phyloP scores from a whole-genome alignment of 2,797 vertebrate genomes.

The Botia kubotai region DNA sequence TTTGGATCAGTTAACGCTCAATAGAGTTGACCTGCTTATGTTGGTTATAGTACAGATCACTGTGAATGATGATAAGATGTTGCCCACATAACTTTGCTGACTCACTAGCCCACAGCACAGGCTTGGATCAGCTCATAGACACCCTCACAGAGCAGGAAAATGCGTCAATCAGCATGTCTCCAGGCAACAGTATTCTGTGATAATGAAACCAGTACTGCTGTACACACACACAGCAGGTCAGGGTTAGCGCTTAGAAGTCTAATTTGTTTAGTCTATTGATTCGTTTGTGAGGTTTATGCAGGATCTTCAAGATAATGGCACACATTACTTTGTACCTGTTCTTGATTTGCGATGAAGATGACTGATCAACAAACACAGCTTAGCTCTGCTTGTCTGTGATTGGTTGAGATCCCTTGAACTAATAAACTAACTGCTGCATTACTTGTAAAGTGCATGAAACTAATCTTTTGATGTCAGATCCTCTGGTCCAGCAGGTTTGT shows the following conservation, averaged over 20 bases:
- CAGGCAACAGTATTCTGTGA: constrained; percentile 66
- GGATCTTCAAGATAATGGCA: constrained; percentile 27
- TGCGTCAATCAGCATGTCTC: constrained; percentile 68
- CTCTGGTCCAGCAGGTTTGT: neutral
- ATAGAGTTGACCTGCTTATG: neutral
- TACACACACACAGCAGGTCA: constrained; percentile 46
- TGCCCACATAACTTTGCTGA: constrained; percentile 68
- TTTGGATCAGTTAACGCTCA: constrained; percentile 6
- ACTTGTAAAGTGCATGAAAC: neutral
- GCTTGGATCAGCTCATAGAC: constrained; percentile 29
- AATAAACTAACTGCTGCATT: neutral
- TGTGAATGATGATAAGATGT: constrained; percentile 31
- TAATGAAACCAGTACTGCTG: constrained; percentile 64
- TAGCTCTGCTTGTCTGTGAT: neutral
- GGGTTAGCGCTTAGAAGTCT: constrained; percentile 37
- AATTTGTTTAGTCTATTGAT: constrained; percentile 38
- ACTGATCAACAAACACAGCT: neutral
- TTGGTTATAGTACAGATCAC: constrained; percentile 44
- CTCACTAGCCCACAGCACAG: constrained; percentile 58
- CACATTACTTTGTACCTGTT: constrained; percentile 13
- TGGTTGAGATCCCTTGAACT: neutral
- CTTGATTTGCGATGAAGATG: constrained; percentile 40
- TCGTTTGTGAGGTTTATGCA: constrained; percentile 25
- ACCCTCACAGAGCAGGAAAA: constrained; percentile 58
- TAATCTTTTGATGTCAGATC: constrained; percentile 8